Evolutionary conservation across 2,113 vertebrate species (phyloP), one percentile per base, ranked within the genome.

Genomic region (Vulpes vulpes): DNA sequence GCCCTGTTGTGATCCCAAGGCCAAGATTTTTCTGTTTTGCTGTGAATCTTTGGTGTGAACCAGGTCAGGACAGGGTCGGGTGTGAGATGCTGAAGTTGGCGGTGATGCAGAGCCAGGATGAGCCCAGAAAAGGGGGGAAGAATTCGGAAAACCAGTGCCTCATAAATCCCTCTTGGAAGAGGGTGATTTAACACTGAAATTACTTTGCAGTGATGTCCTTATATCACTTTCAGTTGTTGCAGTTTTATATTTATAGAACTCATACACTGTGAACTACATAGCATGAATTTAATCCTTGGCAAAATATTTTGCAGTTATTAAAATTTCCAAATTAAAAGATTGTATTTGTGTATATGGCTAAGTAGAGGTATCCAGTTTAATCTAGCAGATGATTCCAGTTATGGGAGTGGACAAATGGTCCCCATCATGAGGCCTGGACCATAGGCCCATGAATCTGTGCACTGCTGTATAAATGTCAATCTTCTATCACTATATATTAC

Each of bases 401-500:
- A 43, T 43, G 43, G 10, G 4, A 30, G n/a, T 6, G 49, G 59
- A 62, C 2, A 53, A 55, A 59, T 7, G 51, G 43, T 11, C 2
- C 53, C 59, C 5, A 30, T 35, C 2, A 3, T 23, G 10, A 38
- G 32, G 3, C 15, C 55, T 53, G 82, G 35, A 14, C 6, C 20
- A 32, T 9, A 3, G 43, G 60, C 27, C 30, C 2, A 1, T 10
- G 9, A 93, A 55, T 14, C 59, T 57, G 84, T 4, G 2, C 0
- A 1, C 0, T 0, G 32, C 8, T 35, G 32, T 2, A 1, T 14
- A 35, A 49, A 27, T 6, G 19, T 30, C 59, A 17, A 11, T 23
- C 15, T 35, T n/a, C n/a, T 4, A 0, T n/a, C 8, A 4, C 15
- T 27, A 5, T 23, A 5, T 23, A 0, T 12, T 8, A 38, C 9